phyloP scores from a whole-genome alignment of 2,888 invertebrate species.

The Strigamia crassipes region DNA sequence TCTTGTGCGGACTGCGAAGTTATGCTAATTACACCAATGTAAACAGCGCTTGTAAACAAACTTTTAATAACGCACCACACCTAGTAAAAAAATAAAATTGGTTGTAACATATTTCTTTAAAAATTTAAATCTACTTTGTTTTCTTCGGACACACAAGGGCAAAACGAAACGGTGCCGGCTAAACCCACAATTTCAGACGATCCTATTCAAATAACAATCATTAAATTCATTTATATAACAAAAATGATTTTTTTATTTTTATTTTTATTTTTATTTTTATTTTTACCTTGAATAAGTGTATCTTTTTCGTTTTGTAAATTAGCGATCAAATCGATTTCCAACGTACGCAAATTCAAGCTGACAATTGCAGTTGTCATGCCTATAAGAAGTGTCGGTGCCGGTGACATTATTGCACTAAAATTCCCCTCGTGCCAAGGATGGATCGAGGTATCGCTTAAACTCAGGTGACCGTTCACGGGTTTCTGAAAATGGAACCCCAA shows the following conservation, averaged over 20 bases:
- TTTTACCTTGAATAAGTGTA: slow-evolving; percentile 2
- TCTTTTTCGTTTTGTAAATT: slow-evolving; percentile 33
- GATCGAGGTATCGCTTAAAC: neutral
- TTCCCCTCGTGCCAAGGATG: neutral
- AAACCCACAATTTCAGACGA: slow-evolving; percentile 18
- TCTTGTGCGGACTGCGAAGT: neutral
- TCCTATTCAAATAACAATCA: neutral
- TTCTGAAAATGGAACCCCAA: slow-evolving; percentile 25
- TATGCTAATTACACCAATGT: slow-evolving; percentile 25
- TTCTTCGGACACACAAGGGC: neutral
- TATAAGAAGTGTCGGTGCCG: slow-evolving; percentile 38
- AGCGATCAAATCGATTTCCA: slow-evolving; percentile 43
- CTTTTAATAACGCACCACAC: slow-evolving; percentile 44
- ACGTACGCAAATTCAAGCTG: slow-evolving; percentile 44
- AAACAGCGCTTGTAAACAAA: slow-evolving; percentile 36
- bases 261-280: neutral
- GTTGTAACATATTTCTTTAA: too few relatives aligned
- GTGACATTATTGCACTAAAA: slow-evolving; percentile 42
- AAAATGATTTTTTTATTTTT: neutral
- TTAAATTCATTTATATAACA: neutral
- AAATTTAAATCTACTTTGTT: neutral
- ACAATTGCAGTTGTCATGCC: slow-evolving; percentile 43
- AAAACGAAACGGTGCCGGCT: slow-evolving; percentile 29
- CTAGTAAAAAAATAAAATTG: slow-evolving; percentile 44
- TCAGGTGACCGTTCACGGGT: neutral